Conservation (phyloP, 2,888 invertebrate species). For the Perizoma affinitatum region DNA sequence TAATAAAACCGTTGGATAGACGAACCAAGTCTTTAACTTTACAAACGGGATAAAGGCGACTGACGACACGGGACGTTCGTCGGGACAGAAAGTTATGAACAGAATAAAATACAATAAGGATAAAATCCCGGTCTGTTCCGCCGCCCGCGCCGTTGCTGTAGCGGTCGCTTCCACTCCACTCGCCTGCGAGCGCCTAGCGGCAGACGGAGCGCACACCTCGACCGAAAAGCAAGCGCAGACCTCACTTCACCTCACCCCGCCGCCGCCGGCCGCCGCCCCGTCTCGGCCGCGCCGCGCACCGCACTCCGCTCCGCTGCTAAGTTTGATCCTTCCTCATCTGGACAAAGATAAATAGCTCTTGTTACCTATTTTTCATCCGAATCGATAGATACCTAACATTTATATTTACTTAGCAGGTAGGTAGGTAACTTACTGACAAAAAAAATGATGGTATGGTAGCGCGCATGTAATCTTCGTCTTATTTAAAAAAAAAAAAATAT, state of each 20-base stretch:
- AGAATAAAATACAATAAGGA: slow-evolving; percentile 77
- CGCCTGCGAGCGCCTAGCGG: slow-evolving; percentile 38
- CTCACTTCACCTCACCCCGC: slow-evolving; percentile 31
- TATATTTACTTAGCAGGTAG: no score
- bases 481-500: no score
- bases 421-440: no score
- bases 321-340: no score
- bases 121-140: slow-evolving; percentile 61
- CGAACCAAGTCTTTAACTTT: slow-evolving; percentile 48
- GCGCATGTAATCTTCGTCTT: no score
- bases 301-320: no score
- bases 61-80: slow-evolving; percentile 57
- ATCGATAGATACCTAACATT: no score
- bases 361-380: no score
- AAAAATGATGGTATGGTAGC: no score
- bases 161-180: slow-evolving; percentile 46
- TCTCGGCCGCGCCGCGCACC: no score
- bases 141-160: slow-evolving; percentile 46
- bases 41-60: slow-evolving; percentile 48
- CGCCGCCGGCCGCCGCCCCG: slow-evolving; percentile 3
- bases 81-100: slow-evolving; percentile 69
- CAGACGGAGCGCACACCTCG: no score
- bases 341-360: no score
- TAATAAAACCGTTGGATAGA: slow-evolving; percentile 51
- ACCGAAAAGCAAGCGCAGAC: slow-evolving; percentile 32